phyloP scores from a whole-genome alignment of 2,113 vertebrate species.

The Oncorhynchus clarkii region DNA sequence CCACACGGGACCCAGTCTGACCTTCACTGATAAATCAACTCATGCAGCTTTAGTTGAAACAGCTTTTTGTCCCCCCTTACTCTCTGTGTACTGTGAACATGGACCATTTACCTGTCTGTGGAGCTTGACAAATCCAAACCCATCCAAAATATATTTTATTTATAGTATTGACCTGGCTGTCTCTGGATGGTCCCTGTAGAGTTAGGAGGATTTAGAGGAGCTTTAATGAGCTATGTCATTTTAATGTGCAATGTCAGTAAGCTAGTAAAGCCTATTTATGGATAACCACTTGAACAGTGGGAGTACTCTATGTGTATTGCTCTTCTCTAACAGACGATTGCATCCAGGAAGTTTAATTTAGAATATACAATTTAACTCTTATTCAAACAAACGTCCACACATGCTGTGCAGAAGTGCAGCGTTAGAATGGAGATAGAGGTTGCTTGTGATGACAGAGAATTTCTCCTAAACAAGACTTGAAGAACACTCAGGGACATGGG shows the following conservation, averaged over 20 bases:
- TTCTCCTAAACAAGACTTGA: no score
- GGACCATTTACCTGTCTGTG: background rate
- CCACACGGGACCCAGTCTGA: constrained; percentile 15
- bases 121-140: background rate
- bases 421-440: background rate
- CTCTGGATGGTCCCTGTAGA: constrained; percentile 46
- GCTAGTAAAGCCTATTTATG: background rate
- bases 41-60: constrained; percentile 39
- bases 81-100: constrained; percentile 3
- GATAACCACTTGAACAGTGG: background rate
- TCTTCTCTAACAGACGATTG: background rate
- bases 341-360: no score
- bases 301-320: background rate
- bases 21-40: constrained; percentile 53
- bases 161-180: constrained; percentile 49
- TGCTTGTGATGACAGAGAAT: no score
- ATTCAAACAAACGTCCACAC: no score
- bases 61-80: constrained; percentile 22
- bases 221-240: constrained; percentile 60
- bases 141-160: constrained; percentile 21
- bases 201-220: constrained; percentile 44
- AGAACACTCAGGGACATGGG: no score
- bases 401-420: background rate
- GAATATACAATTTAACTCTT: no score
- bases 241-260: constrained; percentile 47